Evolutionary conservation across 1,140 invertebrate genomes (phyloP), one percentile per base, ranked within the genome.

Genomic region (Ephestia elutella): DNA sequence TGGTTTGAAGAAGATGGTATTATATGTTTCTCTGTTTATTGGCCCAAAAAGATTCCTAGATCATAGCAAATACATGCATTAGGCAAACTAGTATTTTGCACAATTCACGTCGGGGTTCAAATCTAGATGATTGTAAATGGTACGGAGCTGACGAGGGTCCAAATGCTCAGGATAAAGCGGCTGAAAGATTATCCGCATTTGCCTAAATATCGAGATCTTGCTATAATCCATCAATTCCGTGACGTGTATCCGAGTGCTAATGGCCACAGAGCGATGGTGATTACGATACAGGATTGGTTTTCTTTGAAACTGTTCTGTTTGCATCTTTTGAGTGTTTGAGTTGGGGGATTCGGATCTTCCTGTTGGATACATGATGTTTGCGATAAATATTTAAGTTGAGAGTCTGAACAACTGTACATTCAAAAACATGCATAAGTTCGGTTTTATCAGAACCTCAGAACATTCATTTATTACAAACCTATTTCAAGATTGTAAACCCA

Each of bases 171-270:
- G 59, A 66, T 54, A 60, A 66, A 50, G 57, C 58, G 64, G 50
- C 65, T 56, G 35, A 67, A 56, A 55, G 57, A 65, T 60, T 62
- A 61, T 51, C 56, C 50, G 48, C 58, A 62, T 66, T 64, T 57
- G 62, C 48, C 58, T 11, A 53, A 58, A 53, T 56, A 53, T 53
- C 50, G 21, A 53, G 19, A 53, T 53, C 50, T 53, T 50, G 28
- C 50, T 50, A 50, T 57, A 56, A 68, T 68, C 66, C 57, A 68
- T 68, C 66, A 68, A 65, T 63, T 51, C 59, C 30, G 15, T 60
- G 62, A 68, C 59, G 57, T 38, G 44, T 38, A 59, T 54, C 57
- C 53, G 21, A 50, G 54, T 51, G 62, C 62, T 67, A 67, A 67
- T 67, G 65, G 65, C 65, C 59, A 13, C 28, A 8, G 51, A 57